Percentiles rank a stretch among this genome's conserved stretches.
Evolutionary conservation across 2,888 invertebrate species (phyloP).

Genomic region (Idaea straminata): DNA sequence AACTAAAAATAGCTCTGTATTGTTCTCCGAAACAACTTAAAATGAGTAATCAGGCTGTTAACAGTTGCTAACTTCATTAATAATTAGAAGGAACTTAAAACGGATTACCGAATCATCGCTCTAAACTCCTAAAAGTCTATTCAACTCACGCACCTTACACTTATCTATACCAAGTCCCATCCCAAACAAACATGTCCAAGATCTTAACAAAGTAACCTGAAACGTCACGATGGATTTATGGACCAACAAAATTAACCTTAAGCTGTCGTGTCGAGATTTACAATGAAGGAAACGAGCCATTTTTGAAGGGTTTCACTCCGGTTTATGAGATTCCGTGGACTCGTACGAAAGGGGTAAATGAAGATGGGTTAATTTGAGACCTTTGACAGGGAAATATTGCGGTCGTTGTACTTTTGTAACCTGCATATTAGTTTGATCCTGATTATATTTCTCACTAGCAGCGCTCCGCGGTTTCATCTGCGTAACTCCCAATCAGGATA

Average conservation of each 20-base stretch:
- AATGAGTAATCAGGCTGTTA: not conserved
- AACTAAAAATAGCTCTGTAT: not conserved
- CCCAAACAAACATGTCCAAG: constrained; percentile 23
- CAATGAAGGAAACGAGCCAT: constrained; percentile 64
- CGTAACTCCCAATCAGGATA: no score
- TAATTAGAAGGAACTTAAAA: constrained; percentile 21
- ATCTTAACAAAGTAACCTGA: constrained; percentile 31
- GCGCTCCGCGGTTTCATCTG: no score
- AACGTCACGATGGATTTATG: constrained; percentile 59
- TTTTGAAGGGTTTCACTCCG: constrained; percentile 57
- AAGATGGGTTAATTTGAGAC: constrained; percentile 8
- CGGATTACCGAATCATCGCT: constrained; percentile 21
- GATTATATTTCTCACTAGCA: no score
- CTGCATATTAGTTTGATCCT: no score
- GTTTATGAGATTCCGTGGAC: constrained; percentile 29
- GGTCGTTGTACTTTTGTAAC: not conserved
- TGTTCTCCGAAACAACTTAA: not conserved
- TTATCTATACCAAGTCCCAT: constrained; percentile 25
- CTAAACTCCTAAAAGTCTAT: constrained; percentile 17
- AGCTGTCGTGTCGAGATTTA: constrained; percentile 67
- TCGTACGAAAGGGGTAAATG: constrained; percentile 24
- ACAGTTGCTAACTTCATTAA: not conserved
- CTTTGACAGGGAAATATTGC: not conserved
- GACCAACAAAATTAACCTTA: constrained; percentile 67
- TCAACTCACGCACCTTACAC: constrained; percentile 23